Conservation (phyloP, 2,113 vertebrate species). For the Otus sunia region DNA sequence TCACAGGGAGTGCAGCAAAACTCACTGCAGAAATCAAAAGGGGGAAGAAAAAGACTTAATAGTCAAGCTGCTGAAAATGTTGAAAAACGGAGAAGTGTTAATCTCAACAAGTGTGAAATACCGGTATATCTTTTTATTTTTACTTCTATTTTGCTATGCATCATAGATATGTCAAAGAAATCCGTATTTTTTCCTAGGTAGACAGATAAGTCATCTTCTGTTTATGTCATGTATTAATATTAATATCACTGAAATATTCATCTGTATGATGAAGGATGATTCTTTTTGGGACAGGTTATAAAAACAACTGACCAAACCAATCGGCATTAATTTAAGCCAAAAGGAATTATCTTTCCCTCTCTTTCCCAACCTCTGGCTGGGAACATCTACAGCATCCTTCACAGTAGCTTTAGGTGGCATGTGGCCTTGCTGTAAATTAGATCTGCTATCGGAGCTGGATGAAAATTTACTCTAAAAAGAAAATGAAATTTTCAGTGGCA, state of each 20-base stretch:
- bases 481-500: not conserved
- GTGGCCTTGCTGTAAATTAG: not conserved
- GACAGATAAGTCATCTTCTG: not conserved
- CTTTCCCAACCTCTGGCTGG: not conserved
- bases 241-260: not conserved
- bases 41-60: constrained; percentile 86
- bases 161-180: not conserved
- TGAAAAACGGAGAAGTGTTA: constrained; percentile 81
- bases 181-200: not conserved
- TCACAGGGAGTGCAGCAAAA: constrained; percentile 75
- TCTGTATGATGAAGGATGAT: not conserved
- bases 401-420: not conserved
- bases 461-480: not conserved
- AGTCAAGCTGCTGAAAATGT: constrained; percentile 84
- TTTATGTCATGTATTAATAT: not conserved
- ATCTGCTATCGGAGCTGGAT: not conserved
- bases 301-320: not conserved
- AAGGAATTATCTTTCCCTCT: not conserved
- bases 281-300: not conserved
- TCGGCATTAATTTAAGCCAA: not conserved
- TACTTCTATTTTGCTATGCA: not conserved
- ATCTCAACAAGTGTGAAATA: constrained; percentile 75
- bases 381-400: not conserved
- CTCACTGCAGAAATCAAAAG: constrained; percentile 80
- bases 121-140: constrained; percentile 52